phyloP scores from a whole-genome alignment of 2,797 vertebrate genomes.

The Varecia variegata region DNA sequence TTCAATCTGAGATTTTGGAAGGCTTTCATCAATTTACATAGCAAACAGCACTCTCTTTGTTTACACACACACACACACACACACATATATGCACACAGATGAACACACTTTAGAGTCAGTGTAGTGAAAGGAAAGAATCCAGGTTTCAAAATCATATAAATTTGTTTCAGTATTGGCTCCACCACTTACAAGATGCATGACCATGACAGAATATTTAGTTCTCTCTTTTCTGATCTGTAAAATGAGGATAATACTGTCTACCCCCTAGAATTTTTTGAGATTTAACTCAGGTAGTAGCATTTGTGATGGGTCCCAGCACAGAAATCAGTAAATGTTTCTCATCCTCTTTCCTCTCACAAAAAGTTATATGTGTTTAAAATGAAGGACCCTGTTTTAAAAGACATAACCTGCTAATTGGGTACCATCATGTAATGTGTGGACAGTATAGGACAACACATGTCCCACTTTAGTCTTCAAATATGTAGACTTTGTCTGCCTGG shows the following conservation, averaged over 20 bases:
- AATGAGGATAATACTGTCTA: not conserved
- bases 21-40: not conserved
- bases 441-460: not conserved
- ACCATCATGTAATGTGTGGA: not conserved
- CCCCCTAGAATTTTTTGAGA: not conserved
- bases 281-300: not conserved
- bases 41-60: not conserved
- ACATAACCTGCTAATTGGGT: not conserved
- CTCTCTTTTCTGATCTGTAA: not conserved
- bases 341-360: not conserved
- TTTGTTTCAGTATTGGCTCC: not conserved
- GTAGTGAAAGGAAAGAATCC: not conserved
- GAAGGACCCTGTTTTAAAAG: not conserved
- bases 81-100: not conserved
- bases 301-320: not conserved
- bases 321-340: not conserved
- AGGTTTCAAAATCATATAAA: not conserved
- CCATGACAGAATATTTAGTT: not conserved
- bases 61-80: not conserved
- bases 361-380: not conserved
- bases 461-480: not conserved
- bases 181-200: not conserved
- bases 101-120: not conserved
- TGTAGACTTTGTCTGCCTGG: not conserved
- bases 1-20: not conserved